Base-by-base conservation (phyloP, 2,888 invertebrate genomes). In the Euspilapteryx auroguttella region DNA sequence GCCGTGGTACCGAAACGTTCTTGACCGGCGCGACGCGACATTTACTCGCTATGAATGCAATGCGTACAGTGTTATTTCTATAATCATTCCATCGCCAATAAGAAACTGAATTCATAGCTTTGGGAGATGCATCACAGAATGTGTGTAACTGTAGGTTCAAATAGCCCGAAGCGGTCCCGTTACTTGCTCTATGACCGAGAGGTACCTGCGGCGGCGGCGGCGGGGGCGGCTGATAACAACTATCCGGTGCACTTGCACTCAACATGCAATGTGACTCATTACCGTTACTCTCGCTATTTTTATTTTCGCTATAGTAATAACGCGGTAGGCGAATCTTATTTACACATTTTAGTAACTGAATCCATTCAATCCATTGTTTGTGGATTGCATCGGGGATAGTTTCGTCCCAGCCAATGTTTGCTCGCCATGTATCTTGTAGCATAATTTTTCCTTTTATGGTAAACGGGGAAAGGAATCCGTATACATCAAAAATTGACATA, bases 391-490 rank as follows among this genome's bases (percentile, higher is more conserved):
- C 27, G 4, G 31, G 27, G 20, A 36, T 24, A 5, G 9, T 4
- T 7, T 42, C 38, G n/a, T 38, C 38, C 40, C 40, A 42, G 1
- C 10, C 15, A 1, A 38, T 22, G 6, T 37, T 31, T 4, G 7
- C 7, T 4, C 14, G 15, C 39, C 38, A 41, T 1, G 33, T 27
- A 8, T 37, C 28, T 31, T 41, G 43, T 2, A 46, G 11, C 11
- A 45, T 25, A 4, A 43, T 40, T 31, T 33, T 37, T 4, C 37
- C 41, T 10, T 37, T 30, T 7, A 44, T 38, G 1, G 38, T 42
- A 11, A 40, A 39, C 3, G 42, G 44, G 4, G 39, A 15, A 2
- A 44, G 13, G 24, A 25, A 30, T 4, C 33, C 33, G 14, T 28
- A 24, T 12, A 34, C 20, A 15, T 31, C 34, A 20, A 34, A 34